These are phyloP conservation scores for Ennomos fuscantarius DNA, from an alignment of 2,888 invertebrate species.

Conservation along the genomic window DNA sequence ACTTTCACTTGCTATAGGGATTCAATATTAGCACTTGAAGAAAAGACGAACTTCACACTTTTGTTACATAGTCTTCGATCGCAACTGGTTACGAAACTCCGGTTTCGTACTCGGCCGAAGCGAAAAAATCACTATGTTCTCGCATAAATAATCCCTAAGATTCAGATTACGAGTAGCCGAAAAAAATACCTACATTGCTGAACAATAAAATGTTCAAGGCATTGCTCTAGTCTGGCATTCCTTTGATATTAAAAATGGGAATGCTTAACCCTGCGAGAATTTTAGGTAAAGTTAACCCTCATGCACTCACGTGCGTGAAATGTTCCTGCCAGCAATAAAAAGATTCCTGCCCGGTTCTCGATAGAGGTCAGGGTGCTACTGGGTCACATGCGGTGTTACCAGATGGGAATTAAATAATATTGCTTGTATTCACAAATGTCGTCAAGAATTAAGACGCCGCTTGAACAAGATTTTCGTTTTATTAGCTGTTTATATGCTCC, in stretches of 20 bases:
- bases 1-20: no score
- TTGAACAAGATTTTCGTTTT: no score
- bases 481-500: no score
- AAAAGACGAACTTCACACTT: no score
- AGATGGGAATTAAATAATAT: conserved; percentile 16
- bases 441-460: background rate
- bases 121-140: no score
- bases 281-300: conserved; percentile 25
- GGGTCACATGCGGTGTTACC: conserved; percentile 51
- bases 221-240: conserved; percentile 12
- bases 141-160: no score
- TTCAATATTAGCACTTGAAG: no score
- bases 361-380: conserved; percentile 50
- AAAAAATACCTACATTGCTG: conserved; percentile 2
- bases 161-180: background rate
- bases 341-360: conserved; percentile 46
- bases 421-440: conserved; percentile 10
- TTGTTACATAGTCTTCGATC: no score
- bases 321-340: conserved; percentile 48
- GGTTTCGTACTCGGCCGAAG: no score
- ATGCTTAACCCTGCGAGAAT: conserved; percentile 23
- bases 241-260: conserved; percentile 27
- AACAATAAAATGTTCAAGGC: conserved; percentile 9
- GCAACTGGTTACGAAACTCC: no score
- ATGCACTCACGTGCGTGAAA: conserved; percentile 29